phyloP scores from a whole-genome alignment of 2,113 vertebrate genomes.

The Stegastes partitus region DNA sequence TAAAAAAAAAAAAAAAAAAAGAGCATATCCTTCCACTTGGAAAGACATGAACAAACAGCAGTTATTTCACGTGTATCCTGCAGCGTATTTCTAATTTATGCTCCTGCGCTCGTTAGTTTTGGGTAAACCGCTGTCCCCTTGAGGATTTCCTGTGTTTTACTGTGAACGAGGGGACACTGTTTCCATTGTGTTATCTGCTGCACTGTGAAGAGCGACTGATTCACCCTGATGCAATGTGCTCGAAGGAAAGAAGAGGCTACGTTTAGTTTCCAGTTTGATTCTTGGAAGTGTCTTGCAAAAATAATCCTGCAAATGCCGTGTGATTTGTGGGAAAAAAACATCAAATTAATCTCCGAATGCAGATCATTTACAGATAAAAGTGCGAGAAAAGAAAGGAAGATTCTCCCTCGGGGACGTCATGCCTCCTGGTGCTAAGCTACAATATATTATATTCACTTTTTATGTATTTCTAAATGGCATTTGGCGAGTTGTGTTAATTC shows the following conservation, averaged over 20 bases:
- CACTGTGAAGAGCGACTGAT: slow-evolving; percentile 70
- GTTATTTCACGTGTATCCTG: slow-evolving; percentile 15
- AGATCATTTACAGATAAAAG: background rate
- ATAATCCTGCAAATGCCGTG: background rate
- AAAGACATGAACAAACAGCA: slow-evolving; percentile 23
- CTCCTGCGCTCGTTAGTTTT: slow-evolving; percentile 21
- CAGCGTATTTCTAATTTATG: slow-evolving; percentile 45
- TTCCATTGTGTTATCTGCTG: slow-evolving; percentile 57
- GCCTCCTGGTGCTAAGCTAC: slow-evolving; percentile 44
- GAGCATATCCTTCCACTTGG: slow-evolving; percentile 22
- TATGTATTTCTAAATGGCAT: slow-evolving; percentile 19
- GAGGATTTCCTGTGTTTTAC: slow-evolving; percentile 54
- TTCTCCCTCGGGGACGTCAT: slow-evolving; percentile 23
- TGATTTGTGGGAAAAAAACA: slow-evolving; percentile 18
- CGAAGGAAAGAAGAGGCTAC: slow-evolving; percentile 12
- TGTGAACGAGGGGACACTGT: slow-evolving; percentile 76
- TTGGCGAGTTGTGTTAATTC: background rate
- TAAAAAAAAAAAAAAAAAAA: slow-evolving; percentile 2
- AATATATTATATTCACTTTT: slow-evolving; percentile 8
- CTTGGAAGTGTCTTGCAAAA: background rate
- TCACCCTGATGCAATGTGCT: slow-evolving; percentile 67
- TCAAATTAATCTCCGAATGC: background rate
- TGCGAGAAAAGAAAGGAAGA: background rate
- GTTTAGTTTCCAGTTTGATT: background rate
- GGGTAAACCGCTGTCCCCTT: slow-evolving; percentile 28